Percentiles rank a stretch among this genome's conserved stretches.
These are phyloP conservation scores for Scaptomyza polygonia DNA, from an alignment of 2,888 invertebrate genomes.

Conservation along the genomic window DNA sequence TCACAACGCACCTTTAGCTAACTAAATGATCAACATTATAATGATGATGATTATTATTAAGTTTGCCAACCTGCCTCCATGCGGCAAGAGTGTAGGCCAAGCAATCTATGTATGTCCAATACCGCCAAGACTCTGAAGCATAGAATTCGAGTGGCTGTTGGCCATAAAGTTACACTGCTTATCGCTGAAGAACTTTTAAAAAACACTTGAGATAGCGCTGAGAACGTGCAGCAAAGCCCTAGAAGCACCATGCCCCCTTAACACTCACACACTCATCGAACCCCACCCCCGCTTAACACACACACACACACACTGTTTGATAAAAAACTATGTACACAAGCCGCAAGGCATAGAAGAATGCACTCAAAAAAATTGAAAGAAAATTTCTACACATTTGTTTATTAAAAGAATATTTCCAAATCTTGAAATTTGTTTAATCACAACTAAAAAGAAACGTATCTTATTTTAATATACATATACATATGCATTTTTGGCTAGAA, in stretches of 20 bases:
- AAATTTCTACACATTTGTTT: no score
- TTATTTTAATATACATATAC: no score
- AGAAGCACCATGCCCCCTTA: conserved; percentile 12
- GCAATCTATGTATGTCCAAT: conserved; percentile 15
- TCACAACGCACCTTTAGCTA: conserved; percentile 65
- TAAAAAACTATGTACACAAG: conserved; percentile 41
- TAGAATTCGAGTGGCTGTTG: conserved; percentile 59
- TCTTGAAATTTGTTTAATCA: background rate
- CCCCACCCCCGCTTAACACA: conserved; percentile 1
- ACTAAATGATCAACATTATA: conserved; percentile 47
- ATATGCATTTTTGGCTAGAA: no score
- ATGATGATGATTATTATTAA: conserved; percentile 29
- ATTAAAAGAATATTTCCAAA: no score
- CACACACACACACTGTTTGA: conserved; percentile 28
- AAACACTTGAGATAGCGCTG: conserved; percentile 76
- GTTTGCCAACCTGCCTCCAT: conserved; percentile 22
- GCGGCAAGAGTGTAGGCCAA: conserved; percentile 12
- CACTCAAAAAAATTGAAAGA: background rate
- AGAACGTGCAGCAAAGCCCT: conserved; percentile 53
- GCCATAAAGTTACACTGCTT: conserved; percentile 78
- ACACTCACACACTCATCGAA: background rate
- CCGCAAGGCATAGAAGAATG: conserved; percentile 26
- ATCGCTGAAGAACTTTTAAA: conserved; percentile 78
- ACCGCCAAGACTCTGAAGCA: conserved; percentile 37
- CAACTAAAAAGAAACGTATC: background rate